phyloP scores from a whole-genome alignment of 2,888 invertebrate species.

The Helobdella robusta region DNA sequence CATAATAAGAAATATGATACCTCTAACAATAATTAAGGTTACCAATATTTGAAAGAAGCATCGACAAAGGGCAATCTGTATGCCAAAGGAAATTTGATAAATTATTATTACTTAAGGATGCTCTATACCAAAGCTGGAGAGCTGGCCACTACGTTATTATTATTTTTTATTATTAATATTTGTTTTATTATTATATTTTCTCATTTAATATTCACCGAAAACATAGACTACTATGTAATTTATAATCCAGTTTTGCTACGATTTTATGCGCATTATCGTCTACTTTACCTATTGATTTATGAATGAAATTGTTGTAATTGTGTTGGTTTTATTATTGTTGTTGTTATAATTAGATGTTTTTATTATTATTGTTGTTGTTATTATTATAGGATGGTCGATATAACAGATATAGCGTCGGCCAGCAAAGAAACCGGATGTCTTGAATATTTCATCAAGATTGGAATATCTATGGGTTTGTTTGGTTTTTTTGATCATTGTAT shows the following conservation, averaged over 20 bases:
- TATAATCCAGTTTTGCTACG: too few relatives aligned
- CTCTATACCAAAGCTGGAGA: conserved; percentile 48
- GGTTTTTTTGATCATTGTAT: too few relatives aligned
- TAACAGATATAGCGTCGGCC: conserved; percentile 39
- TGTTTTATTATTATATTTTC: neutral
- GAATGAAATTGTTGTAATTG: too few relatives aligned
- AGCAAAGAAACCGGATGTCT: conserved; percentile 46
- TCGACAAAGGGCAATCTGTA: conserved; percentile 48
- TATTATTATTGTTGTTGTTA: too few relatives aligned
- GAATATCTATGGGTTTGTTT: conserved; percentile 33
- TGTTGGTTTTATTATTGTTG: too few relatives aligned
- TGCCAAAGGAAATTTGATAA: conserved; percentile 48
- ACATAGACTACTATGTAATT: too few relatives aligned
- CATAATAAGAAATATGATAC: conserved; percentile 28
- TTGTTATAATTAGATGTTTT: too few relatives aligned
- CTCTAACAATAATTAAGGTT: conserved; percentile 38
- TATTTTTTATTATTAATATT: neutral
- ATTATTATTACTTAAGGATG: conserved; percentile 47
- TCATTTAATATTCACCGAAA: neutral
- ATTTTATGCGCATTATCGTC: too few relatives aligned
- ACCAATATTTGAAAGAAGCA: conserved; percentile 46
- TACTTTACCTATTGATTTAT: too few relatives aligned
- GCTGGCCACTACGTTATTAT: conserved; percentile 45
- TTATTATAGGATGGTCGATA: conserved; percentile 42
- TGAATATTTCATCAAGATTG: conserved; percentile 41